These are phyloP conservation scores for Sebastolobus altivelis DNA, from an alignment of 2,797 vertebrate species.

Conservation along the genomic window DNA sequence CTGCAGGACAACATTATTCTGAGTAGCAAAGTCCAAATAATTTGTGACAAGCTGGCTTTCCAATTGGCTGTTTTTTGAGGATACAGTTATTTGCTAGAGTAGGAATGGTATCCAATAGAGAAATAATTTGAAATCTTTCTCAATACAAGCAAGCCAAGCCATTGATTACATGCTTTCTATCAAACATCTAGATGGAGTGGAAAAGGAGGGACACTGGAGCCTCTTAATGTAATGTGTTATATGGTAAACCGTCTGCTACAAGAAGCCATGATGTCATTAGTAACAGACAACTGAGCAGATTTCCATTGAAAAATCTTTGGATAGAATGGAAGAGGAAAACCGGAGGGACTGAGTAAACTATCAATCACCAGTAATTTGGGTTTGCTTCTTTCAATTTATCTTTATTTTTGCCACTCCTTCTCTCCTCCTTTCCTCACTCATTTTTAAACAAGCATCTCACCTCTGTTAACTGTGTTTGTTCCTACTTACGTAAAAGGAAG, in stretches of 20 bases:
- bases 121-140: conserved; percentile 47
- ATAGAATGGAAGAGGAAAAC: background rate
- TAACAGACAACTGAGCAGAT: conserved; percentile 11
- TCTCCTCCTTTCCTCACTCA: background rate
- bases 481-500: background rate
- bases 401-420: background rate
- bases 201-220: conserved; percentile 12
- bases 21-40: conserved; percentile 9
- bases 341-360: background rate
- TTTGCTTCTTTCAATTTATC: conserved; percentile 2
- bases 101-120: conserved; percentile 14
- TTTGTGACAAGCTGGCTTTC: background rate
- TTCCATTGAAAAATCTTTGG: background rate
- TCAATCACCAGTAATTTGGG: background rate
- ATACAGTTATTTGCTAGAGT: conserved; percentile 1
- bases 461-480: background rate
- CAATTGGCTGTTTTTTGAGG: conserved; percentile 12
- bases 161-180: conserved; percentile 47
- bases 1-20: background rate
- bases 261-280: conserved; percentile 16
- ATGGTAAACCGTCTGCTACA: background rate
- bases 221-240: conserved; percentile 22
- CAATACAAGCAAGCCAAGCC: conserved; percentile 20
- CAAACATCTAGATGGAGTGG: conserved; percentile 14
- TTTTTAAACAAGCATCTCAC: background rate